Conservation (phyloP, 2,113 vertebrate genomes). For the Bungarus multicinctus region DNA sequence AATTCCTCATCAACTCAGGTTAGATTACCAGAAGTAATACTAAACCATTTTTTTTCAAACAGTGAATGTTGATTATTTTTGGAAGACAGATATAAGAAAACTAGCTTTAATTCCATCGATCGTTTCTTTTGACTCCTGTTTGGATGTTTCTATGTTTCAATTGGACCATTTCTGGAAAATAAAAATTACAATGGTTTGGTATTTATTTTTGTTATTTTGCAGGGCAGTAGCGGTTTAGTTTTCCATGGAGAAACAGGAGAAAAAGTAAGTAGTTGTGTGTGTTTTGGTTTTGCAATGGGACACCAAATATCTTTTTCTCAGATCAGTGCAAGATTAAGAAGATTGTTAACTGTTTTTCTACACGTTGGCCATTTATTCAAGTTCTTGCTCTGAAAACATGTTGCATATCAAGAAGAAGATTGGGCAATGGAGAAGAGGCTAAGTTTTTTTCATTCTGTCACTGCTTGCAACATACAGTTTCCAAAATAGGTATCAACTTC, state of each 20-base stretch:
- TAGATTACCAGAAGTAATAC: not conserved
- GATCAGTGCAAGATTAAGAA: not conserved
- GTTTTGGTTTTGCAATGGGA: not conserved
- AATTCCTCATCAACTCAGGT: not conserved
- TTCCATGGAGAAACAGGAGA: conserved; percentile 88
- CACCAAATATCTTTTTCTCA: not conserved
- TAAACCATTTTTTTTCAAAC: not conserved
- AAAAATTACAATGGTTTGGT: not conserved
- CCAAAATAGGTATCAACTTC: not conserved
- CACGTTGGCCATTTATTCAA: not conserved
- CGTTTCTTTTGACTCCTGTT: not conserved
- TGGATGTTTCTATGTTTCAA: not conserved
- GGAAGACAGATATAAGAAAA: not conserved
- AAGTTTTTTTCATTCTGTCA: not conserved
- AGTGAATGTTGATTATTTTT: not conserved
- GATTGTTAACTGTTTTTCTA: not conserved
- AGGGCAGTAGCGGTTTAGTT: conserved; percentile 84
- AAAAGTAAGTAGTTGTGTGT: conserved; percentile 74
- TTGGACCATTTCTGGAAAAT: not conserved
- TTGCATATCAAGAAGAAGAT: not conserved
- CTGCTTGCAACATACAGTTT: not conserved
- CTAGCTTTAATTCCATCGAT: not conserved
- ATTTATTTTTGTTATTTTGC: conserved; percentile 5
- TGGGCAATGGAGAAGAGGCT: not conserved
- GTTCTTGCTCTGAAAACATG: not conserved